Percentiles rank a stretch among this genome's conserved stretches.
Conservation (phyloP, 1,140 invertebrate species). For the Penaeus vannamei region DNA sequence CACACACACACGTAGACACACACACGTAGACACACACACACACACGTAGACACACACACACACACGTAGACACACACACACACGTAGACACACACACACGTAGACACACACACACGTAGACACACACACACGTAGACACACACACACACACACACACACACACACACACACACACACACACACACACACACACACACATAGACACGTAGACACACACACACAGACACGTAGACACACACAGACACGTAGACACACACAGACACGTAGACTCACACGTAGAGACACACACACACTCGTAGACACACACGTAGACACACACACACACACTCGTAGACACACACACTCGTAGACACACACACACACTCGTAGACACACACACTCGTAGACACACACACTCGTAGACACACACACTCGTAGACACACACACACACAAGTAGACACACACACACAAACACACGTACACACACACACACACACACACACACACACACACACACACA, state of each 20-base stretch:
- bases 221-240: background rate
- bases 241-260: background rate
- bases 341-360: background rate
- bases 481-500: conserved; percentile 3
- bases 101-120: too few relatives aligned
- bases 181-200: too few relatives aligned
- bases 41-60: background rate
- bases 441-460: background rate
- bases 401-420: background rate
- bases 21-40: background rate
- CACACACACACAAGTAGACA: background rate
- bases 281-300: too few relatives aligned
- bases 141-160: too few relatives aligned
- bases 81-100: background rate
- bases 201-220: background rate
- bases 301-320: too few relatives aligned
- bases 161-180: too few relatives aligned
- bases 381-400: background rate
- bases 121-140: too few relatives aligned
- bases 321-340: too few relatives aligned
- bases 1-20: background rate
- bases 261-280: background rate
- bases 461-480: conserved; percentile 12
- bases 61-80: background rate
- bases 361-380: background rate